A percentile compares a stretch with the other conserved stretches of the same genome.
phyloP scores from a whole-genome alignment of 1,140 invertebrate species.

The Microplitis demolitor region DNA sequence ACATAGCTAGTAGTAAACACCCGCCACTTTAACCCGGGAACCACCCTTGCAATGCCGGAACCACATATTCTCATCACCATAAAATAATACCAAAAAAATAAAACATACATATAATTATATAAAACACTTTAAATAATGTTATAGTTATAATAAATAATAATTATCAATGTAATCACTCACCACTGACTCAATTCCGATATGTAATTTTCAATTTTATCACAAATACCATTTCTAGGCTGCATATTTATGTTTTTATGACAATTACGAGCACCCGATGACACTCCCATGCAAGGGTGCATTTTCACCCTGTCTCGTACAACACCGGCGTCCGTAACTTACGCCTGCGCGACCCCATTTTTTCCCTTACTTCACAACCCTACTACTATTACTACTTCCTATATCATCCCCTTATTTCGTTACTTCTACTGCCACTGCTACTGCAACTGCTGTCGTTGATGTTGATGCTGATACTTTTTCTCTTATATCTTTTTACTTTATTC shows the following conservation, averaged over 20 bases:
- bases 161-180: conserved; percentile 54
- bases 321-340: conserved; percentile 27
- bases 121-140: too few relatives aligned
- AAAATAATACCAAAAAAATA: conserved; percentile 7
- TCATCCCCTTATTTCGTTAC: background rate
- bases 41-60: conserved; percentile 27
- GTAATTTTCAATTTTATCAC: conserved; percentile 70
- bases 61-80: background rate
- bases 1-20: conserved; percentile 29
- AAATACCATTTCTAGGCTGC: conserved; percentile 60
- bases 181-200: conserved; percentile 71
- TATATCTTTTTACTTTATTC: too few relatives aligned
- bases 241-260: conserved; percentile 48
- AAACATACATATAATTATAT: conserved; percentile 27
- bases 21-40: conserved; percentile 30
- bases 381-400: background rate
- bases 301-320: conserved; percentile 43
- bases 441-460: too few relatives aligned
- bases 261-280: conserved; percentile 51
- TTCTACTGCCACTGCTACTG: background rate
- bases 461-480: too few relatives aligned
- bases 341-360: conserved; percentile 31
- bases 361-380: background rate
- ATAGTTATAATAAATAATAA: background rate
- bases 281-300: conserved; percentile 59